These are phyloP conservation scores for Plutomurus gul DNA, from an alignment of 1,140 invertebrate species.

Conservation along the genomic window DNA sequence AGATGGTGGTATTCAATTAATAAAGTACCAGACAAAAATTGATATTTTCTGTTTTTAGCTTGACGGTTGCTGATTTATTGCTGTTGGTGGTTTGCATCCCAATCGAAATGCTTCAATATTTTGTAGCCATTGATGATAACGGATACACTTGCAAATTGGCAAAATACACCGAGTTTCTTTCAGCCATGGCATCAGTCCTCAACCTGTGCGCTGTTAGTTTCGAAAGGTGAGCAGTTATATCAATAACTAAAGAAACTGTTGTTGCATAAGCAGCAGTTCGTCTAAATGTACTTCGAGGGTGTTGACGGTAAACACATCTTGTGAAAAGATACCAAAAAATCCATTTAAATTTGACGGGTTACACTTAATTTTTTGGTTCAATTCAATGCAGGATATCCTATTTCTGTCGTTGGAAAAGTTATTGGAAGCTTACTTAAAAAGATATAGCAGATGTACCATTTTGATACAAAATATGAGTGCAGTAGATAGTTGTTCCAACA, in stretches of 20 bases:
- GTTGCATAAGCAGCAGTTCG: too few species aligned
- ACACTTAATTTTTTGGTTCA: not conserved
- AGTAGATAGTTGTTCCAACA: too few species aligned
- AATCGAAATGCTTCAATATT: conserved; percentile 59
- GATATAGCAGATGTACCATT: too few species aligned
- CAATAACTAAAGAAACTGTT: too few species aligned
- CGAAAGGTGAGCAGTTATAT: conserved; percentile 57
- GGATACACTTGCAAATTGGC: conserved; percentile 58
- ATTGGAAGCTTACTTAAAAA: too few species aligned
- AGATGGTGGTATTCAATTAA: not conserved
- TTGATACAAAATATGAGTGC: too few species aligned
- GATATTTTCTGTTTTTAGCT: conserved; percentile 17
- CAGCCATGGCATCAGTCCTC: conserved; percentile 58
- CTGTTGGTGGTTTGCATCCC: conserved; percentile 59
- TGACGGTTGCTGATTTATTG: conserved; percentile 60
- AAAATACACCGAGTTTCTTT: conserved; percentile 58
- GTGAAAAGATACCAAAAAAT: not conserved
- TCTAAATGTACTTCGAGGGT: too few species aligned
- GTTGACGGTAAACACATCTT: too few species aligned
- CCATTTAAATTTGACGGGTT: not conserved
- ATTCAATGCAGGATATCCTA: too few species aligned
- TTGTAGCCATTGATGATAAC: conserved; percentile 57
- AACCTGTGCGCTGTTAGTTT: conserved; percentile 59
- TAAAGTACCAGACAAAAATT: too few species aligned
- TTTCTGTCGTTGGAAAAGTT: too few species aligned